These are phyloP conservation scores for Eilema griseolum DNA, from an alignment of 2,888 invertebrate genomes.

Conservation along the genomic window DNA sequence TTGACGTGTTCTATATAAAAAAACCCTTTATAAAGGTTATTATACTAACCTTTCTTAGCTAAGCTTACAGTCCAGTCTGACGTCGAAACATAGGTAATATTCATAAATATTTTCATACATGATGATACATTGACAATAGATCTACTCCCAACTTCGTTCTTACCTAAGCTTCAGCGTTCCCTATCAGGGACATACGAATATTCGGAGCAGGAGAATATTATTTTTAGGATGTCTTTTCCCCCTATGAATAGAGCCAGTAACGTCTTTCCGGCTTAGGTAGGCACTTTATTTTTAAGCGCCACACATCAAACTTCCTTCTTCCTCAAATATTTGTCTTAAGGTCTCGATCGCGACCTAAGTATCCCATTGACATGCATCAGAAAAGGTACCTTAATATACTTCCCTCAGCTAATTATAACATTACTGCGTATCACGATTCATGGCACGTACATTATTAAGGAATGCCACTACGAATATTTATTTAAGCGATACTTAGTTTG, in stretches of 20 bases:
- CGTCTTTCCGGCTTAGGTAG: neutral
- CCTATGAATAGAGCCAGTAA: neutral
- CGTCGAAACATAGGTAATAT: too few relatives aligned
- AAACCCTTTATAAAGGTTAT: too few relatives aligned
- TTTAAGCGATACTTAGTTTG: constrained; percentile 36
- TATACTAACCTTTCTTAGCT: too few relatives aligned
- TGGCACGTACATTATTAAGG: constrained; percentile 30
- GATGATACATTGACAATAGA: neutral
- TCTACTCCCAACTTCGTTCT: neutral
- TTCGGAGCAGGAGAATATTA: neutral
- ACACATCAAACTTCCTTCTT: constrained; percentile 33
- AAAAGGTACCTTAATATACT: constrained; percentile 20
- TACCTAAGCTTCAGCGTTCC: neutral
- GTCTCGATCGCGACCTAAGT: constrained; percentile 36
- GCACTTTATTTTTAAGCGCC: neutral
- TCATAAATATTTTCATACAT: too few relatives aligned
- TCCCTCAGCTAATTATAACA: constrained; percentile 40
- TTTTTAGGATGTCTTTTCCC: neutral
- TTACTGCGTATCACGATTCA: constrained; percentile 24
- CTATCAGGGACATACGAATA: neutral
- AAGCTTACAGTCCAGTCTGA: too few relatives aligned
- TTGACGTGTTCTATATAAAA: too few relatives aligned
- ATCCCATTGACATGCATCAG: constrained; percentile 18
- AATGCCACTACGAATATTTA: constrained; percentile 44
- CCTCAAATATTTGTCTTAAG: constrained; percentile 37